Base-by-base conservation (phyloP, 2,797 vertebrate genomes). In the Sebastes taczanowskii region DNA sequence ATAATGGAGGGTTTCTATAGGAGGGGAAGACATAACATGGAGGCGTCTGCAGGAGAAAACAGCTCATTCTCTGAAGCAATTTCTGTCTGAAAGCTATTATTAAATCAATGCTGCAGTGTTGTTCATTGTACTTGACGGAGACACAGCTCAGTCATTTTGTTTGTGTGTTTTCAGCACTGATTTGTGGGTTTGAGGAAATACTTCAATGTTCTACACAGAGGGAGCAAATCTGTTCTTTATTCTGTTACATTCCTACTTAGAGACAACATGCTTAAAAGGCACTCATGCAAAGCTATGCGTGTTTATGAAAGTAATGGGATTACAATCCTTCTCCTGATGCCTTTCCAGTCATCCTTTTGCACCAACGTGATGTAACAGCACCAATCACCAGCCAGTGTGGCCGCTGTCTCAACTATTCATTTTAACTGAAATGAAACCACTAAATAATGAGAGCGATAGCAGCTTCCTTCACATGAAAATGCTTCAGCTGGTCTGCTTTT, bases 171-270 rank as follows among this genome's bases (percentile, higher is more conserved):
- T 20, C 59, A 32, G 59, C 27, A 60, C 32, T 3, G 30, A 35
- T 34, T 13, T 22, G 23, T 64, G 38, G 53, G 38, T 67, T 23
- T 32, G 63, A 77, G 68, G 27, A 77, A 81, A 59, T 4, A 65
- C 18, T 52, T 71, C 62, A 52, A 67, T 74, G 30, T 29, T 4
- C 4, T 32, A 13, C 61, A 52, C 1, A 8, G 14, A 65, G 52
- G 55, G 27, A 69, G 77, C 32, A 7, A n/a, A 63, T 60, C 7
- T 5, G 4, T 6, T 53, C 52, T 76, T 82, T 71, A 80, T 71
- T 87, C 27, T 29, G 13, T 63, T 34, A 68, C 32, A 68, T 68
- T 74, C 10, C 62, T 38, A n/a, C 23, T 35, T 11, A 35, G 10
- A 61, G 30, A 58, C 32, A 55, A 34, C 20, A 58, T 11, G 49